phyloP scores from a whole-genome alignment of 2,888 invertebrate species.

The Trichacis sp. region DNA sequence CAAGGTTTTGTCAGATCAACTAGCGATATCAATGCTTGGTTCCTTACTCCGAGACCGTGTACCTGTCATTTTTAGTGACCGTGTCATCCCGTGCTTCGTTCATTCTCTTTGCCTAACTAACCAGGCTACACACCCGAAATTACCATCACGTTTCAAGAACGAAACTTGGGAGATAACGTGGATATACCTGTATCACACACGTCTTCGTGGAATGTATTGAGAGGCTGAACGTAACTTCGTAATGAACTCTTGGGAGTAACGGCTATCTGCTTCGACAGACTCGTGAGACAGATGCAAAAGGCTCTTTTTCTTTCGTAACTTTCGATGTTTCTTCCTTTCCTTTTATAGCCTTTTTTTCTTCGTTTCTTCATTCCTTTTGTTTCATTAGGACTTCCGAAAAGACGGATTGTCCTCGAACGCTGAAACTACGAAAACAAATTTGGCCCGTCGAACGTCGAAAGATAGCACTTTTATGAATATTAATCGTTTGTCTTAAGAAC shows the following conservation, averaged over 20 bases:
- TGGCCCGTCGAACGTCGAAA: background rate
- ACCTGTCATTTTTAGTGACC: constrained; percentile 67
- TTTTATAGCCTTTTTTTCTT: constrained; percentile 13
- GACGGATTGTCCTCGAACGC: constrained; percentile 27
- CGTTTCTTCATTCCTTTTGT: background rate
- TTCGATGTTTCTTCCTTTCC: constrained; percentile 28
- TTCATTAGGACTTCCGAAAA: constrained; percentile 29
- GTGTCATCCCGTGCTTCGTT: constrained; percentile 57
- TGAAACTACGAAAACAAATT: background rate
- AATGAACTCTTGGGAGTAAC: constrained; percentile 39
- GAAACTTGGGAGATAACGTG: constrained; percentile 48
- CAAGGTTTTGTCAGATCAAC: constrained; percentile 65
- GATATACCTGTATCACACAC: constrained; percentile 44
- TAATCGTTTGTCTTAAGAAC: background rate
- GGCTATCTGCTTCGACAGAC: constrained; percentile 35
- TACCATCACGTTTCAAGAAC: constrained; percentile 47
- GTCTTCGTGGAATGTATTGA: constrained; percentile 18
- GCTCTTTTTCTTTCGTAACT: constrained; percentile 17
- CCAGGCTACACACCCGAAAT: constrained; percentile 55
- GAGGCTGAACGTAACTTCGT: constrained; percentile 39
- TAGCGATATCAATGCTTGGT: constrained; percentile 61
- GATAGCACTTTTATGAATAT: background rate
- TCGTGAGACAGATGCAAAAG: constrained; percentile 15
- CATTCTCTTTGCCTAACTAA: constrained; percentile 52
- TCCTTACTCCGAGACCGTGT: constrained; percentile 62